A percentile compares a stretch with the other conserved stretches of the same genome.
phyloP scores from a whole-genome alignment of 1,140 invertebrate species.

The Holcopasites calliopsidis region DNA sequence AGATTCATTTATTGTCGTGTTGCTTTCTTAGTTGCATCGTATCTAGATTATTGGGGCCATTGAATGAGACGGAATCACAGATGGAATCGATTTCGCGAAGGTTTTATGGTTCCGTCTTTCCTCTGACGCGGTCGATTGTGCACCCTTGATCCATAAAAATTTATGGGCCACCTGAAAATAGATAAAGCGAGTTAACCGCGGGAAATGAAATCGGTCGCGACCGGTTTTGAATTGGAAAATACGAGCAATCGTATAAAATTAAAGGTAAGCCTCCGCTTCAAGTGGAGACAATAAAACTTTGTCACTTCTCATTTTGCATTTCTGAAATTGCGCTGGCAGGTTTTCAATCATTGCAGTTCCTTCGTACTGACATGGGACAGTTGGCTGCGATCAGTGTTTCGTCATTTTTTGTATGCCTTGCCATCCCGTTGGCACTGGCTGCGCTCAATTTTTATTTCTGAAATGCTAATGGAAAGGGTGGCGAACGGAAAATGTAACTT shows the following conservation, averaged over 20 bases:
- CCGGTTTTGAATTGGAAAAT: background rate
- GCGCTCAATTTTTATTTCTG: background rate
- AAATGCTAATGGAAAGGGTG: slow-evolving; percentile 9
- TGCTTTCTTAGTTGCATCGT: too few relatives aligned
- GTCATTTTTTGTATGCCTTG: background rate
- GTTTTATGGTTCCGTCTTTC: background rate
- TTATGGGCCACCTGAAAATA: slow-evolving; percentile 20
- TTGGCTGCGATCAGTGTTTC: background rate
- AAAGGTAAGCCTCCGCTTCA: background rate
- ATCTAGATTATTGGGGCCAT: too few relatives aligned
- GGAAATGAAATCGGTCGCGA: background rate
- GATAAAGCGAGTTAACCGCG: background rate
- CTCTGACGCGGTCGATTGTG: background rate
- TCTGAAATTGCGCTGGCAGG: background rate
- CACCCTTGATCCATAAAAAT: slow-evolving; percentile 18
- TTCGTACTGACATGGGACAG: background rate
- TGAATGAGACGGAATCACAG: too few relatives aligned
- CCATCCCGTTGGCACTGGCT: background rate
- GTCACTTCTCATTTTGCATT: background rate
- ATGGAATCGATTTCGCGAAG: slow-evolving; percentile 7
- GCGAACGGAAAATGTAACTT: slow-evolving; percentile 10
- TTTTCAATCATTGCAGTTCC: background rate
- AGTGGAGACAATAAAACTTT: background rate
- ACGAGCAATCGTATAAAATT: background rate
- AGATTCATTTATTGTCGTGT: too few relatives aligned